Evolutionary conservation across 2,113 vertebrate genomes (phyloP).

Genomic region (Riparia riparia): DNA sequence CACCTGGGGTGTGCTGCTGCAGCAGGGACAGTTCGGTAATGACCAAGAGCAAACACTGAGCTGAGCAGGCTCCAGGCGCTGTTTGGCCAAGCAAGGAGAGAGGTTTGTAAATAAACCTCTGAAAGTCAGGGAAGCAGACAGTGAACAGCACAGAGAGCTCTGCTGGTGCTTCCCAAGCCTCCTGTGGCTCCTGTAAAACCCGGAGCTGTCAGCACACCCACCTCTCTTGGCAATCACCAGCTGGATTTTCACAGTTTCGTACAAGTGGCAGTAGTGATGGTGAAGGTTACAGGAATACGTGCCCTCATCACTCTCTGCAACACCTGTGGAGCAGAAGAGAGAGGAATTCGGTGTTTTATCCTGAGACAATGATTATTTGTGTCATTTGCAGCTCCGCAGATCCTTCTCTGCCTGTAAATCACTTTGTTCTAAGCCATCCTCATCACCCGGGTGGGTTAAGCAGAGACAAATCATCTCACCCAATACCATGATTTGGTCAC

Average conservation of each 20-base stretch:
- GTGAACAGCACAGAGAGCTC: background rate
- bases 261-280: conserved; percentile 93
- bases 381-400: background rate
- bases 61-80: background rate
- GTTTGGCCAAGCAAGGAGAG: background rate
- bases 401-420: background rate
- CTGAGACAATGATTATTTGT: background rate
- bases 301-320: conserved; percentile 81
- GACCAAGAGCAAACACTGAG: background rate
- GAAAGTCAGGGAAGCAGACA: background rate
- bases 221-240: conserved; percentile 86
- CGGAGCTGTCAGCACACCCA: conserved; percentile 17
- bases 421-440: background rate
- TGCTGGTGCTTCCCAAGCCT: background rate
- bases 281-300: conserved; percentile 92
- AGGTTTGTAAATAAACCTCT: background rate
- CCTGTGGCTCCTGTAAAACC: background rate
- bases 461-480: background rate
- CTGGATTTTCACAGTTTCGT: conserved; percentile 84
- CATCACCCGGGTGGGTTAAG: background rate
- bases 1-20: background rate
- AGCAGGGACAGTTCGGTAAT: background rate
- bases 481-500: background rate
- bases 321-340: conserved; percentile 29
- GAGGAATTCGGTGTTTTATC: background rate